These are phyloP conservation scores for Phania funesta DNA, from an alignment of 2,888 invertebrate genomes.

Conservation along the genomic window DNA sequence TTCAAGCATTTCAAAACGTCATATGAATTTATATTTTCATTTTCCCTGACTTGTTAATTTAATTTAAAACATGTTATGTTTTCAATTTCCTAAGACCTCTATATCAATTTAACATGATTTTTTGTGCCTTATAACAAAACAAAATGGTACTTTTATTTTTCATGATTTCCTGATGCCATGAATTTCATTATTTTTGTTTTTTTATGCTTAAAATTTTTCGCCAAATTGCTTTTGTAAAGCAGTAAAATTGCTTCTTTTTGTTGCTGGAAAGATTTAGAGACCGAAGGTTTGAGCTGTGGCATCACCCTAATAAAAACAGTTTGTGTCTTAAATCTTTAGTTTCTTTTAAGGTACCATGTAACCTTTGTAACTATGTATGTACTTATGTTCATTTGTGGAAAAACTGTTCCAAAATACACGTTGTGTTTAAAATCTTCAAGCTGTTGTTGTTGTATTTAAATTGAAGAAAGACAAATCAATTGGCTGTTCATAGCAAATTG, in stretches of 20 bases:
- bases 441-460: neutral
- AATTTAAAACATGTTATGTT: neutral
- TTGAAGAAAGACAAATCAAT: conserved; percentile 62
- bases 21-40: too few species aligned
- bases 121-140: conserved; percentile 25
- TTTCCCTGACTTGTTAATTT: neutral
- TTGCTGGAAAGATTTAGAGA: neutral
- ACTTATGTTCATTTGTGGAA: neutral
- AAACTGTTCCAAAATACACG: conserved; percentile 5
- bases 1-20: too few species aligned
- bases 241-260: conserved; percentile 16
- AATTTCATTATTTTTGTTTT: conserved; percentile 55
- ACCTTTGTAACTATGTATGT: conserved; percentile 11
- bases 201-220: conserved; percentile 1
- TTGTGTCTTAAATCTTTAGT: conserved; percentile 49
- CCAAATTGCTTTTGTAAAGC: conserved; percentile 12
- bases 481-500: conserved; percentile 56
- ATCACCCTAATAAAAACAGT: conserved; percentile 43
- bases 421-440: conserved; percentile 36
- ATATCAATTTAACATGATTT: neutral
- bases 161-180: conserved; percentile 68
- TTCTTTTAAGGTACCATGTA: neutral
- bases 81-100: neutral
- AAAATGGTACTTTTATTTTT: conserved; percentile 66
- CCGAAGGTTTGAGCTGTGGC: conserved; percentile 1